Base-by-base conservation (phyloP, 2,113 vertebrate genomes). In the Neolamprologus sp. region DNA sequence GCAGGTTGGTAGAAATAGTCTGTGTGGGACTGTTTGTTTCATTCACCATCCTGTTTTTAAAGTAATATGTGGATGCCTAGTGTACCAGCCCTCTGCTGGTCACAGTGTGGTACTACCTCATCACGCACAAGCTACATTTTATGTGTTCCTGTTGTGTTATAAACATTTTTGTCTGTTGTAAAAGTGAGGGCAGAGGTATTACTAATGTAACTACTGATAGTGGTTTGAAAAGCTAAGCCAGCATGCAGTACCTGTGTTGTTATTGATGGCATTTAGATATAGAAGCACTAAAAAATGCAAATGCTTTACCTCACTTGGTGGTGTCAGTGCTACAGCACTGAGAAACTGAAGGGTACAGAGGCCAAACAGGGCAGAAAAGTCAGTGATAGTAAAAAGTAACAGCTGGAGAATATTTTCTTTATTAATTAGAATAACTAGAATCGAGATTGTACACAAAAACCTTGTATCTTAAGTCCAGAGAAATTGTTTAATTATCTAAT, bases 171-270 rank as follows among this genome's bases (percentile, higher is more conserved):
- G 7, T 1, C 42, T 17, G 9, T 0, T 16, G 37, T 47, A 73
- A 73, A 73, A 23, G 37, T 16, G 35, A 6, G 0, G 14, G 1
- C 68, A 45, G 0, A 45, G 40, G 8, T 2, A 8, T 45, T 73
- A 45, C 13, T 28, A 17, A 73, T 45, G 40, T 45, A 17, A 16
- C 21, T 73, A 45, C 65, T 16, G 13, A 45, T 10, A 10, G 13
- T 2, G 5, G n/a, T 45, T 73, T 73, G 14, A 10, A 73, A 73
- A 26, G 4, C 68, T 5, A 0, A 0, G 8, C 8, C 21, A 26
- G 68, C 21, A 45, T 7, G 37, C 21, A 42, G 37, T 9, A 73
- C 37, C 1, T 71, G 37, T 42, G 65, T 26, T 4, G 2, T 42
- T 40, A 9, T 23, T 2, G 40, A 23, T 45, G 7, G 13, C 21